Evolutionary conservation across 2,888 invertebrate species (phyloP), one percentile per base, ranked within the genome.

Genomic region (Ernsta delagoae): DNA sequence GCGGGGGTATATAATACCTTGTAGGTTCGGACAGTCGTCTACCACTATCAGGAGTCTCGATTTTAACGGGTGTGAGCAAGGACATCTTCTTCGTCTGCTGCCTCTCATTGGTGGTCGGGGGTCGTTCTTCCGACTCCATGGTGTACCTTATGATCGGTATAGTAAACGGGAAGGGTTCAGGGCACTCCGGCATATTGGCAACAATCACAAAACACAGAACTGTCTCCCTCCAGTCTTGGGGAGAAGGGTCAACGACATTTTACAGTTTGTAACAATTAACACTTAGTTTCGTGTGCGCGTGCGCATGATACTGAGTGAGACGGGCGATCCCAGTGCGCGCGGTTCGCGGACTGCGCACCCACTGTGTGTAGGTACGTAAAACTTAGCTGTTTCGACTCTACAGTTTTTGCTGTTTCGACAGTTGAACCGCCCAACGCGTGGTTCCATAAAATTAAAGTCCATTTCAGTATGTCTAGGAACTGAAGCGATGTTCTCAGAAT

Each of bases 111-210:
- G 74, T 73, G 43, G 68, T 70, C 9, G 74, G 74, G 43, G 84
- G 74, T 68, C 81, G 78, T 57, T 90, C 89, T 54, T 93, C 92
- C n/a, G 88, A 81, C 65, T 93, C 92, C 93, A 93, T 93, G 75
- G 92, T 92, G 83, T 90, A 93, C 39, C 89, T 79, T 78, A 93
- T 93, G 73, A 92, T 85, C 65, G 93, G 93, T 77, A 93, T 92
- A 16, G 90, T 89, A 73, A 93, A 92, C 31, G 86, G 78, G 68
- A 90, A 87, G 75, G 89, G 85, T 76, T 93, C 92, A 56, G 92
- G 90, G 77, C 91, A 92, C 90, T 92, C 93, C 63, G 93, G 93
- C 93, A 93, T 93, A 81, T 78, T 89, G 80, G 73, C 67, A 62
- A 65, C 72, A 68, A 73, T 85, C 89, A 89, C 87, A 87, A 78